These are phyloP conservation scores for Urosaurus nigricauda DNA, from an alignment of 2,797 vertebrate species.

Conservation along the genomic window DNA sequence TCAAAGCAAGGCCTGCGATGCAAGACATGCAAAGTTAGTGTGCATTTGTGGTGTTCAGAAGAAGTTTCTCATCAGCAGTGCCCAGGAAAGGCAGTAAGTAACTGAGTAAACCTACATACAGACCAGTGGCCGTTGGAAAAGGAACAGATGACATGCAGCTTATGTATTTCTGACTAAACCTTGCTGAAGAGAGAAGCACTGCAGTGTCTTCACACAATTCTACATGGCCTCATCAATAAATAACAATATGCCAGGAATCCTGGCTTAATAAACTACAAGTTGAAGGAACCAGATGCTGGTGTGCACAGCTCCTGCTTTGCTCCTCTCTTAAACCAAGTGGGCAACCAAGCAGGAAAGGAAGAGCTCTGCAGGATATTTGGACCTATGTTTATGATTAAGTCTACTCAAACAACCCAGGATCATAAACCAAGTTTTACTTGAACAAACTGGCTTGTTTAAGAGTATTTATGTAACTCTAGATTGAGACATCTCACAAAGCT, in stretches of 20 bases:
- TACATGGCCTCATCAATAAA: no score
- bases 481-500: no score
- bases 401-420: background rate
- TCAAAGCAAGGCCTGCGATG: constrained; percentile 94
- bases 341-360: background rate
- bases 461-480: no score
- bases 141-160: background rate
- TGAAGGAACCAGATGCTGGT: background rate
- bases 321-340: background rate
- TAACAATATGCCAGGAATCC: background rate
- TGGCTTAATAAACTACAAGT: background rate
- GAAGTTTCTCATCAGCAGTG: constrained; percentile 90
- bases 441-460: background rate
- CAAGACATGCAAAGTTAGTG: constrained; percentile 91
- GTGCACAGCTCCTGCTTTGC: background rate
- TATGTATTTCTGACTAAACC: background rate
- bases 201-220: background rate
- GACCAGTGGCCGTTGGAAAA: background rate
- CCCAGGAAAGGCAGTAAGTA: constrained; percentile 85
- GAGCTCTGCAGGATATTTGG: background rate
- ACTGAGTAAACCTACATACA: background rate
- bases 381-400: background rate
- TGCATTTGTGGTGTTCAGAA: constrained; percentile 93
- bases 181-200: no score
- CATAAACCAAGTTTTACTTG: background rate